Percentiles rank a stretch among this genome's conserved stretches.
phyloP scores from a whole-genome alignment of 2,113 vertebrate species.

The Anoura caudifer region DNA sequence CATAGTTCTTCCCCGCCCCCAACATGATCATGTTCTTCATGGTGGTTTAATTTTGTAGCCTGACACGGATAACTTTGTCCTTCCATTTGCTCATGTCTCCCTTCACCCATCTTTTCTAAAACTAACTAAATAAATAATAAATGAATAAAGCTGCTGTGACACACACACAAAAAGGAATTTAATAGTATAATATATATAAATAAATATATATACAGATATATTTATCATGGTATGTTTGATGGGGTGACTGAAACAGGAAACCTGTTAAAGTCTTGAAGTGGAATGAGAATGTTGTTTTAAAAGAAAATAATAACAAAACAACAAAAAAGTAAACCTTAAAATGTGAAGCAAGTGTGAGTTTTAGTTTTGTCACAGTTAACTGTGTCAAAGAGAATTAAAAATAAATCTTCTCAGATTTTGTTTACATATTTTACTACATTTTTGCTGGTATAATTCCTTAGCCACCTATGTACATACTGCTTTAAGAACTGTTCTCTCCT shows the following conservation, averaged over 20 bases:
- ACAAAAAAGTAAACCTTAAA: slow-evolving; percentile 83
- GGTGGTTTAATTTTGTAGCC: slow-evolving; percentile 82
- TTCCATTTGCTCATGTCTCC: slow-evolving; percentile 79
- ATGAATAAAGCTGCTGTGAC: slow-evolving; percentile 85
- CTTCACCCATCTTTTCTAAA: slow-evolving; percentile 83
- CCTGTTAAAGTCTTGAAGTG: slow-evolving; percentile 85
- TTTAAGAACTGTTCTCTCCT: slow-evolving; percentile 79
- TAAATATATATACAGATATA: slow-evolving; percentile 88
- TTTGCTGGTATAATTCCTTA: slow-evolving; percentile 91
- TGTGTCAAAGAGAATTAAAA: slow-evolving; percentile 87
- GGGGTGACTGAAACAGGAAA: slow-evolving; percentile 87
- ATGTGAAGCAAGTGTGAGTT: slow-evolving; percentile 92
- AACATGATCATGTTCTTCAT: slow-evolving; percentile 72
- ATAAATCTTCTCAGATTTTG: slow-evolving; percentile 84
- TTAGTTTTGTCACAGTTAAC: slow-evolving; percentile 95
- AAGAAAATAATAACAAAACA: slow-evolving; percentile 88
- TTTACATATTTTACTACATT: slow-evolving; percentile 97
- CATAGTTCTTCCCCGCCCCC: slow-evolving; percentile 60
- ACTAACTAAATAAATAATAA: slow-evolving; percentile 74
- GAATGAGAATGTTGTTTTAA: slow-evolving; percentile 87
- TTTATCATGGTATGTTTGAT: slow-evolving; percentile 87
- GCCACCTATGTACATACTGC: slow-evolving; percentile 87
- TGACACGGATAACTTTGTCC: slow-evolving; percentile 75
- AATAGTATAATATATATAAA: slow-evolving; percentile 86
- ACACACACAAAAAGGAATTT: slow-evolving; percentile 83